phyloP scores from a whole-genome alignment of 2,113 vertebrate genomes.

The Psilopsiagon aurifrons region DNA sequence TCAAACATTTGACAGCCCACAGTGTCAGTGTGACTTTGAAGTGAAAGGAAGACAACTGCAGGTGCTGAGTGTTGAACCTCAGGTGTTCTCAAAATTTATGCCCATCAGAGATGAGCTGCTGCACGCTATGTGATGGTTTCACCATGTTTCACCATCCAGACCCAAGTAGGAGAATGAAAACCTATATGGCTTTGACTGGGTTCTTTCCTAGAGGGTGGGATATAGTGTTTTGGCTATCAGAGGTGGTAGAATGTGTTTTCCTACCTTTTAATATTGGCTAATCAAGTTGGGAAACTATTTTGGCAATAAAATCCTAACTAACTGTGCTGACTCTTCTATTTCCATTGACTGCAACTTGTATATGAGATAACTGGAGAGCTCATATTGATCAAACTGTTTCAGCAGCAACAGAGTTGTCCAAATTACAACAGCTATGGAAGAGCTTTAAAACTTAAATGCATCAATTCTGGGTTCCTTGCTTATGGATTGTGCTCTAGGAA shows the following conservation, averaged over 20 bases:
- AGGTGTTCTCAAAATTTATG: neutral
- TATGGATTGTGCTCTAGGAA: neutral
- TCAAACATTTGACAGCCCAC: neutral
- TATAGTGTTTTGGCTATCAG: neutral
- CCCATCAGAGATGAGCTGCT: neutral
- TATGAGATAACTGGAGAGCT: neutral
- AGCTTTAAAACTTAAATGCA: neutral
- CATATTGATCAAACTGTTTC: neutral
- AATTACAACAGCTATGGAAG: neutral
- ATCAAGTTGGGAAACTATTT: neutral
- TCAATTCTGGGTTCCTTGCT: neutral
- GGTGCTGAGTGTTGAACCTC: neutral
- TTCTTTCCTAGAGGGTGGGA: neutral
- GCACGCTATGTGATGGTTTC: rapidly evolving
- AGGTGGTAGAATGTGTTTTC: neutral
- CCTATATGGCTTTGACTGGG: neutral
- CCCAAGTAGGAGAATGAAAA: neutral
- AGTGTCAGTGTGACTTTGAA: neutral
- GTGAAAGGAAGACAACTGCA: neutral
- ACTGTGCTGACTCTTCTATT: neutral
- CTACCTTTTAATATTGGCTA: neutral
- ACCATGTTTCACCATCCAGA: neutral
- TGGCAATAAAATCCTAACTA: neutral
- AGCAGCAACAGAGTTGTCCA: neutral
- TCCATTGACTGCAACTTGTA: neutral